A percentile compares a stretch with the other conserved stretches of the same genome.
These are phyloP conservation scores for Alentia gelatinosa DNA, from an alignment of 2,888 invertebrate species.

Conservation along the genomic window DNA sequence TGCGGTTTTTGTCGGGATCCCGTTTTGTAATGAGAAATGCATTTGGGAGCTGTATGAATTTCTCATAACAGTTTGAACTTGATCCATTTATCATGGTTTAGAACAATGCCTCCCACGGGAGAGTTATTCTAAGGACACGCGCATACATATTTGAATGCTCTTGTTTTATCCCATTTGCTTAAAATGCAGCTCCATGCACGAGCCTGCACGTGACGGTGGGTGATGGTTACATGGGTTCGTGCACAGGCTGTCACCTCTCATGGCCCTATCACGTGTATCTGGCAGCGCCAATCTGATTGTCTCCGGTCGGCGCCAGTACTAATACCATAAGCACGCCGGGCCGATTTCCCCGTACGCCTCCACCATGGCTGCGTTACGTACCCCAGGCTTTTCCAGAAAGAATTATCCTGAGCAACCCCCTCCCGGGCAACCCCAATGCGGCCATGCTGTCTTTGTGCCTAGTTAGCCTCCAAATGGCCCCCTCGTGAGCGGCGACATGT, in stretches of 20 bases:
- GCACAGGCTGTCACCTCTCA: slow-evolving; percentile 13
- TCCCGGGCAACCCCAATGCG: background rate
- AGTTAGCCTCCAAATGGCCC: slow-evolving; percentile 19
- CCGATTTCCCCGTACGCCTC: background rate
- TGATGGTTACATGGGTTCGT: slow-evolving; percentile 12
- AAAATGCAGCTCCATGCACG: no score
- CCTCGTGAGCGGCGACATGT: slow-evolving; percentile 2
- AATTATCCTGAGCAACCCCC: background rate
- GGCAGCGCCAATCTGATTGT: slow-evolving; percentile 11
- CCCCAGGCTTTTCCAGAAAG: slow-evolving; percentile 1
- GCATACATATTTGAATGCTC: no score
- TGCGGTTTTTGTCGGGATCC: no score
- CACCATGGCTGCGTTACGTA: background rate
- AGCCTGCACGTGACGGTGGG: background rate
- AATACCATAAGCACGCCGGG: slow-evolving; percentile 11
- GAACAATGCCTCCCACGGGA: no score
- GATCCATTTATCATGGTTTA: no score
- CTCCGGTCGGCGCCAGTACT: background rate
- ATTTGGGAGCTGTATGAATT: no score
- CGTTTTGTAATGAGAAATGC: no score
- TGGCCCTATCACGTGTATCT: slow-evolving; percentile 19
- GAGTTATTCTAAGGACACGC: no score
- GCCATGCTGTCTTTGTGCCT: background rate
- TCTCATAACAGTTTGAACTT: no score
- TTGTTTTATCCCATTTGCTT: no score